phyloP scores from a whole-genome alignment of 2,113 vertebrate species.

The Hoplias malabaricus region DNA sequence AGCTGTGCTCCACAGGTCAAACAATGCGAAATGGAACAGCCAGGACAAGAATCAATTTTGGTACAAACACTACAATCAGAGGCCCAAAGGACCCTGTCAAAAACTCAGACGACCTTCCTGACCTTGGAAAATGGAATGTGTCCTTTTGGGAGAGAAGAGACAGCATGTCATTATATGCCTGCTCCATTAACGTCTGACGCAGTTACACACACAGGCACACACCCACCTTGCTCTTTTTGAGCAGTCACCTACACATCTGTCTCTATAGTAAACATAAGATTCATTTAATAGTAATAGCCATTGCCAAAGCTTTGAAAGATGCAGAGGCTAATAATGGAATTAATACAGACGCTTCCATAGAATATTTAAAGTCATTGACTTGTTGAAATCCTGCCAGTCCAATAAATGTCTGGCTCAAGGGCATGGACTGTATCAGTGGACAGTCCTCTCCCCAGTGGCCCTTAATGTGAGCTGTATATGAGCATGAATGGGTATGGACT shows the following conservation, averaged over 20 bases:
- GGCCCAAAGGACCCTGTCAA: conserved; percentile 9
- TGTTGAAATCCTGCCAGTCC: conserved; percentile 34
- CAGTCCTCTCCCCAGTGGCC: conserved; percentile 6
- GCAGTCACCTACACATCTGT: not conserved
- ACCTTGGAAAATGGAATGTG: conserved; percentile 12
- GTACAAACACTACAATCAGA: conserved; percentile 3
- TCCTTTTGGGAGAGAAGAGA: conserved; percentile 14
- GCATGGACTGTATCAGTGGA: conserved; percentile 18
- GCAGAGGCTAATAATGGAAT: conserved; percentile 9
- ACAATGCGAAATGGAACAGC: not conserved
- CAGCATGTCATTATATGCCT: not conserved
- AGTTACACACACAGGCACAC: conserved; percentile 10
- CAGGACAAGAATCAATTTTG: not conserved
- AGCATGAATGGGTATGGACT: not conserved
- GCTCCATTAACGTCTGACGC: conserved; percentile 35
- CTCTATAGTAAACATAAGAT: not conserved
- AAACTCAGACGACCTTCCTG: conserved; percentile 4
- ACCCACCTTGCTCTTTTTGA: not conserved
- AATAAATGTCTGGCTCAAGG: conserved; percentile 43
- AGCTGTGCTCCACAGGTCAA: not conserved
- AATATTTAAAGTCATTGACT: not conserved
- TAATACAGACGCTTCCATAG: not conserved
- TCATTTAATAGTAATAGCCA: not conserved
- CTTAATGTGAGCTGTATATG: conserved; percentile 11
- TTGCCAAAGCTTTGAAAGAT: not conserved